Evolutionary conservation across 2,888 invertebrate genomes (phyloP).

Genomic region (Lasioglossum figueresi): DNA sequence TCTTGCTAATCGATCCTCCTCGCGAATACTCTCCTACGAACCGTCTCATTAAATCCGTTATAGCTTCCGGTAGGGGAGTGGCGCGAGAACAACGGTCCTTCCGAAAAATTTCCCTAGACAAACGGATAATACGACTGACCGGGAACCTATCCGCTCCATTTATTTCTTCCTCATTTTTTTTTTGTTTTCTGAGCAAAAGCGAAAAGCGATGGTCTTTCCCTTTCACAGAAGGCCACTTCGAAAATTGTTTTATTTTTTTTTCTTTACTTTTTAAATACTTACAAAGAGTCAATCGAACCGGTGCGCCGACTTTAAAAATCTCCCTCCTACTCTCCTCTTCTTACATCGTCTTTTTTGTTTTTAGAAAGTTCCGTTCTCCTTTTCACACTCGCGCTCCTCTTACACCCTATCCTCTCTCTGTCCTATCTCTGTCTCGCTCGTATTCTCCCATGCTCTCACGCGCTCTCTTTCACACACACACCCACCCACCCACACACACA

Average conservation of each 20-base stretch:
- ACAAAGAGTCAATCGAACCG: slow-evolving; percentile 74
- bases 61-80: slow-evolving; percentile 62
- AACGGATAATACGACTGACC: slow-evolving; percentile 61
- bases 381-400: slow-evolving; percentile 24
- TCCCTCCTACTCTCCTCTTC: not conserved
- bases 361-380: slow-evolving; percentile 50
- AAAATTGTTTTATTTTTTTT: slow-evolving; percentile 67
- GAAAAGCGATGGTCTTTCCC: slow-evolving; percentile 79
- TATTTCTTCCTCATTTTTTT: not conserved
- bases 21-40: slow-evolving; percentile 14
- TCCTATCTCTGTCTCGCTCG: not conserved
- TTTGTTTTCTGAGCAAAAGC: slow-evolving; percentile 68
- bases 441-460: slow-evolving; percentile 1
- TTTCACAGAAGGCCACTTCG: slow-evolving; percentile 83
- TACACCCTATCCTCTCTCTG: slow-evolving; percentile 2
- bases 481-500: not conserved
- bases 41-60: slow-evolving; percentile 13
- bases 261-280: slow-evolving; percentile 73
- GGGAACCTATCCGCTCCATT: slow-evolving; percentile 48
- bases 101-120: slow-evolving; percentile 62
- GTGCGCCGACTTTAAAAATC: slow-evolving; percentile 63
- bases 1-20: slow-evolving; percentile 49
- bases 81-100: slow-evolving; percentile 59
- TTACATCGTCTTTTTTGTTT: slow-evolving; percentile 17
- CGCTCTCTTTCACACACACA: not conserved